Evolutionary conservation across 2,888 invertebrate species (phyloP).

Genomic region (Lasioglossum calceatum): DNA sequence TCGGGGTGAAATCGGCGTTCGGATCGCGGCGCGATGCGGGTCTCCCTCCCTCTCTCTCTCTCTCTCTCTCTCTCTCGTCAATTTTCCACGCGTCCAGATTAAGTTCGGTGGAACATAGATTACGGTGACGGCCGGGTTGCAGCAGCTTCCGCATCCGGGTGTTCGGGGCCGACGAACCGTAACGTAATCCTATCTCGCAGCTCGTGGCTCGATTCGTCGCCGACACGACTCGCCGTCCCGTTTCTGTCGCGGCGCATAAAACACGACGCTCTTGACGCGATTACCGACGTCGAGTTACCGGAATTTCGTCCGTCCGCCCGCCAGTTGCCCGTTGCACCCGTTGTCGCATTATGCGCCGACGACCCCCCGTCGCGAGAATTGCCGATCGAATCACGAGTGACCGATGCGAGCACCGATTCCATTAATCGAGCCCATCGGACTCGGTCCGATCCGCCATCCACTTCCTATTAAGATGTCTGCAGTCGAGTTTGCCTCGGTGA

Average conservation of each 20-base stretch:
- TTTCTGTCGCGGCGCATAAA: constrained; percentile 54
- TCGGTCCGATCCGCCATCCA: neutral
- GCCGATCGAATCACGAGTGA: constrained; percentile 6
- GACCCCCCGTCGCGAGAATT: constrained; percentile 37
- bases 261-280: constrained; percentile 57
- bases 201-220: constrained; percentile 60
- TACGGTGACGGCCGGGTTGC: constrained; percentile 48
- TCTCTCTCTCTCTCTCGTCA: constrained; percentile 26
- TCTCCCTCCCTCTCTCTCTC: neutral
- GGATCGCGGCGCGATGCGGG: neutral
- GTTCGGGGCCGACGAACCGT: constrained; percentile 63
- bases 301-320: constrained; percentile 33
- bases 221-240: constrained; percentile 51
- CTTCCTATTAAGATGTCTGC: neutral
- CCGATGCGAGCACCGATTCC: constrained; percentile 10
- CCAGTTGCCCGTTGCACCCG: constrained; percentile 32
- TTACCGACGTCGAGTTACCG: constrained; percentile 43
- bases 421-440: neutral
- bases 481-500: neutral
- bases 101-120: constrained; percentile 64
- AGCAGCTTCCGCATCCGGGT: constrained; percentile 58
- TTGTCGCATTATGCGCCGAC: constrained; percentile 12
- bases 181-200: constrained; percentile 61
- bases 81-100: constrained; percentile 60
- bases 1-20: neutral